A percentile compares a stretch with the other conserved stretches of the same genome.
Evolutionary conservation across 2,113 vertebrate genomes (phyloP).

Genomic region (Peromyscus maniculatus): DNA sequence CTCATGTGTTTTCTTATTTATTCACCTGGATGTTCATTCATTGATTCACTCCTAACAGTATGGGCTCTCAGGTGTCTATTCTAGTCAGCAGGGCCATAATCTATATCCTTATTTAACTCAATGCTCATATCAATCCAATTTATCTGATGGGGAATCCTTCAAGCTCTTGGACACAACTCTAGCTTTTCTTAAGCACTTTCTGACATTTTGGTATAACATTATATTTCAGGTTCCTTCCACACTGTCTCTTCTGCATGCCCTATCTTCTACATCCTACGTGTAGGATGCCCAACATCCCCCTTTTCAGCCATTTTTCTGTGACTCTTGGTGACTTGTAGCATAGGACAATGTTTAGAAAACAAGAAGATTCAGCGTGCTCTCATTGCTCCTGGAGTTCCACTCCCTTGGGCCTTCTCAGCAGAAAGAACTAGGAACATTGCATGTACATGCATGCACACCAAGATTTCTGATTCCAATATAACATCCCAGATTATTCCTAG

Average conservation of each 20-base stretch:
- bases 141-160: background rate
- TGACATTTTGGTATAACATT: background rate
- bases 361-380: background rate
- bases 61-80: background rate
- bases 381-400: background rate
- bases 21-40: background rate
- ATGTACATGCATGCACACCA: accelerated
- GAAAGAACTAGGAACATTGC: background rate
- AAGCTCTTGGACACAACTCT: background rate
- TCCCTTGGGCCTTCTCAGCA: background rate
- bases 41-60: background rate
- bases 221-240: background rate
- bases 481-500: background rate
- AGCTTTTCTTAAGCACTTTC: conserved; percentile 4
- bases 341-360: background rate
- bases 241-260: background rate
- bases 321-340: background rate
- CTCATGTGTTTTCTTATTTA: background rate
- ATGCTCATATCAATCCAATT: background rate
- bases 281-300: background rate
- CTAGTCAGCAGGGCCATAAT: background rate
- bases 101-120: background rate
- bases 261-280: background rate
- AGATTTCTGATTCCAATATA: background rate
- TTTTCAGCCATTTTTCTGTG: conserved; percentile 29